Evolutionary conservation across 2,797 vertebrate species (phyloP).

Genomic region (Coregonus ussuriensis): DNA sequence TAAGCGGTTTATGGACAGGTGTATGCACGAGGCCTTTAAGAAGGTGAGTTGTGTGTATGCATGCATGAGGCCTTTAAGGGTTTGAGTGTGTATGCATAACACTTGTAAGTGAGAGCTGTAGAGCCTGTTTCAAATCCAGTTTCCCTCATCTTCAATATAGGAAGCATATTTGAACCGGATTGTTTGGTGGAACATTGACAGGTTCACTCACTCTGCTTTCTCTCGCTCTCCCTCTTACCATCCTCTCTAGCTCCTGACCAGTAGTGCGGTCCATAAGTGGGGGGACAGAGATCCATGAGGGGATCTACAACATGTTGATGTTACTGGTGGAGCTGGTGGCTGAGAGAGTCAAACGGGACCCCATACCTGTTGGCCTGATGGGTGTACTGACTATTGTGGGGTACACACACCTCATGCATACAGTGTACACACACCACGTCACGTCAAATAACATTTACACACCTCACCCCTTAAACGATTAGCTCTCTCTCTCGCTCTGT

Average conservation of each 20-base stretch:
- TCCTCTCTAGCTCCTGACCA: constrained; percentile 86
- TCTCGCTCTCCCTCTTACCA: neutral
- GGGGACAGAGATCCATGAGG: constrained; percentile 98
- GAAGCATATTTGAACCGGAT: neutral
- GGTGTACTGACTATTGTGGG: constrained; percentile 94
- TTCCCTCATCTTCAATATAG: neutral
- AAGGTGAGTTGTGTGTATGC: constrained; percentile 79
- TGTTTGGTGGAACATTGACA: neutral
- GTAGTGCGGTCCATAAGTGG: constrained; percentile 98
- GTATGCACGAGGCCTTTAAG: constrained; percentile 99
- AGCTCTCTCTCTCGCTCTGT: neutral
- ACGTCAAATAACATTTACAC: neutral
- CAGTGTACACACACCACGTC: neutral
- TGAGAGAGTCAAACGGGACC: constrained; percentile 95
- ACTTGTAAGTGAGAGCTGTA: neutral
- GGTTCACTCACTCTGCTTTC: neutral
- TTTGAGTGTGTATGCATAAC: neutral
- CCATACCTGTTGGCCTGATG: constrained; percentile 89
- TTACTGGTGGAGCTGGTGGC: constrained; percentile 94
- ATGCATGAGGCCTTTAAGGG: neutral
- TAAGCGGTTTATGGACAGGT: constrained; percentile 95
- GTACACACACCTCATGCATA: constrained; percentile 12
- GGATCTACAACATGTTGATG: constrained; percentile 99
- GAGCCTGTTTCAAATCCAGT: neutral
- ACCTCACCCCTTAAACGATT: neutral